Evolutionary conservation across 2,888 invertebrate species (phyloP).

Genomic region (Drosophila flavopinicola): DNA sequence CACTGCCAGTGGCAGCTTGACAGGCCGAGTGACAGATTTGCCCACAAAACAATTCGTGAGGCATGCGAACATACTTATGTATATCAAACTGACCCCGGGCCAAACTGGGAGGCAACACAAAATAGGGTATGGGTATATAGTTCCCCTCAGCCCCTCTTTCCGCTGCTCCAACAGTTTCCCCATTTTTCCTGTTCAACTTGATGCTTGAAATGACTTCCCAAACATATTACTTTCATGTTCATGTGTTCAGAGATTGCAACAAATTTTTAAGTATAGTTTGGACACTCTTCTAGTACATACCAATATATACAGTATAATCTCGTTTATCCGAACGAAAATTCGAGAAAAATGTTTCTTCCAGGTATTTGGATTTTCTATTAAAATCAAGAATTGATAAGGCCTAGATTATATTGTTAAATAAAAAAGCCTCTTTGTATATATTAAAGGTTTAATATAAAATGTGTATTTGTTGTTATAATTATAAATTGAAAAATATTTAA

Average conservation of each 20-base stretch:
- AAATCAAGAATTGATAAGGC: too few relatives aligned
- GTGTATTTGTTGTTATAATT: too few relatives aligned
- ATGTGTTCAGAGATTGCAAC: not conserved
- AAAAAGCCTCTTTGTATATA: too few relatives aligned
- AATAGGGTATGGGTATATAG: slow-evolving; percentile 13
- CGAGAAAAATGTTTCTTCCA: too few relatives aligned
- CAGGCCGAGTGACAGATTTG: slow-evolving; percentile 73
- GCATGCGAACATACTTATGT: slow-evolving; percentile 52
- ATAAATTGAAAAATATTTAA: too few relatives aligned
- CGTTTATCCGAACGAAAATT: too few relatives aligned
- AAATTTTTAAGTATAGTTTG: not conserved
- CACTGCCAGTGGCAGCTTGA: slow-evolving; percentile 52
- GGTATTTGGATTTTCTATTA: too few relatives aligned
- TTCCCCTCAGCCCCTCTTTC: not conserved
- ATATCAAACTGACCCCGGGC: slow-evolving; percentile 44
- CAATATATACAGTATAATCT: too few relatives aligned
- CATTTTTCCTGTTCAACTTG: slow-evolving; percentile 43
- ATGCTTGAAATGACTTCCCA: not conserved
- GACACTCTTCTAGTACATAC: slow-evolving; percentile 12
- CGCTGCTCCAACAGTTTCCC: slow-evolving; percentile 24
- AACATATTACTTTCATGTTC: not conserved
- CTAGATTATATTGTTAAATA: too few relatives aligned
- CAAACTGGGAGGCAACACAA: slow-evolving; percentile 16
- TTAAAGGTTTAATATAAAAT: too few relatives aligned
- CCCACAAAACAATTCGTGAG: slow-evolving; percentile 68